Conservation (phyloP, 2,797 vertebrate species). For the Pipistrellus kuhlii region DNA sequence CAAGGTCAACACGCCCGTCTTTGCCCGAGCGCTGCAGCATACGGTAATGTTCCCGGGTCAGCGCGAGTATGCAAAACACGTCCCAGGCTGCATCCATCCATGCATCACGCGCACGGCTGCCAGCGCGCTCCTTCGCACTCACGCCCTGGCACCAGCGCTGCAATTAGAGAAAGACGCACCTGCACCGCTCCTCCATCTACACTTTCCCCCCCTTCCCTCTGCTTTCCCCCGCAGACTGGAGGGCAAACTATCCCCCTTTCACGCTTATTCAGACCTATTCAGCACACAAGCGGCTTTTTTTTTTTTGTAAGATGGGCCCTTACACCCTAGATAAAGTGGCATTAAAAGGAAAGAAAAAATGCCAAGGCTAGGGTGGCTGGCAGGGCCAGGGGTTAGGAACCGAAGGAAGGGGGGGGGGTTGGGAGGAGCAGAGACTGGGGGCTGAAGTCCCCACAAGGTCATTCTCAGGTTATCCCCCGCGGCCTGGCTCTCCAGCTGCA, state of each 20-base stretch:
- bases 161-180: constrained; percentile 59
- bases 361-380: not conserved
- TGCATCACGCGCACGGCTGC: not conserved
- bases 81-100: constrained; percentile 4
- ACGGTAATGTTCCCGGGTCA: not conserved
- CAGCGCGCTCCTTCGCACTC: not conserved
- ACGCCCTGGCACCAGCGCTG: not conserved
- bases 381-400: not conserved
- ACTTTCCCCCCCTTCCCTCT: not conserved
- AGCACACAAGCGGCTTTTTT: constrained; percentile 26
- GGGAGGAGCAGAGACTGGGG: constrained; percentile 53
- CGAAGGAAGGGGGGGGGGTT: not conserved
- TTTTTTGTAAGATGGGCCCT: not conserved
- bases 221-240: not conserved
- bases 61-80: constrained; percentile 41
- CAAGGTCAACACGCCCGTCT: constrained; percentile 53
- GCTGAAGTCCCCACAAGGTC: constrained; percentile 80
- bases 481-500: constrained; percentile 58
- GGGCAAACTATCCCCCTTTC: not conserved
- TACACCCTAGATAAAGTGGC: not conserved
- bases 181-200: constrained; percentile 41
- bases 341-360: constrained; percentile 21
- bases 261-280: not conserved
- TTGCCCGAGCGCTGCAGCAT: not conserved
- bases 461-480: constrained; percentile 79